Evolutionary conservation across 1,140 invertebrate species (phyloP), one percentile per base, ranked within the genome.

Genomic region (Drosophila micromelanica): DNA sequence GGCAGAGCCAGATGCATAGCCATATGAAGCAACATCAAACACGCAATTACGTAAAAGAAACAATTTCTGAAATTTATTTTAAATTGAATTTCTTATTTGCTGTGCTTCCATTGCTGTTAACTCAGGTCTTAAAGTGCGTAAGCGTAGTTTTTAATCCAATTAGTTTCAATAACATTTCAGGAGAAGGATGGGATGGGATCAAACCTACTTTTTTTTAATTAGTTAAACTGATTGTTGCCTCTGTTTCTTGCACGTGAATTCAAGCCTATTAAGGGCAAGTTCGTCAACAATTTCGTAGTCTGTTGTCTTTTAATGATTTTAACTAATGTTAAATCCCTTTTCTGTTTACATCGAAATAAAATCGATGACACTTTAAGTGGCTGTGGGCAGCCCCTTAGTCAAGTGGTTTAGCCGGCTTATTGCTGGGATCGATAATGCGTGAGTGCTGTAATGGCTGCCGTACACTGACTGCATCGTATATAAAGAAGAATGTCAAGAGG

Each of bases 401-500:
- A 75, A 76, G 59, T 68, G 38, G 54, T 13, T n/a, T 23, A 48
- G 45, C 12, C n/a, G 45, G 63, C 59, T 60, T 78, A 60, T 60
- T 55, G 45, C 13, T 37, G 42, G 30, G 12, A 81, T 81, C 79
- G 52, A 81, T 82, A 75, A 68, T 81, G 78, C 59, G 71, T 73
- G 70, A 67, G 60, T 67, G 77, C 40, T 45, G 55, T 73, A 73
- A 81, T 87, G 82, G 64, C 57, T 37, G n/a, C n/a, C n/a, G n/a
- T n/a, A n/a, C n/a, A n/a, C n/a, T n/a, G n/a, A n/a, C n/a, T n/a
- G 46, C 32, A 62, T 61, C 8, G 13, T 62, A 71, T 86, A 86
- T 75, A 78, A 87, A 89, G 76, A 89, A 89, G 79, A 89, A 89
- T 89, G 84, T 90, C 84, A 89, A 89, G 84, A 89, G 84, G 84